Percentiles rank a stretch among this genome's conserved stretches.
Conservation (phyloP, 2,113 vertebrate species). For the Colistium nudipinnis region DNA sequence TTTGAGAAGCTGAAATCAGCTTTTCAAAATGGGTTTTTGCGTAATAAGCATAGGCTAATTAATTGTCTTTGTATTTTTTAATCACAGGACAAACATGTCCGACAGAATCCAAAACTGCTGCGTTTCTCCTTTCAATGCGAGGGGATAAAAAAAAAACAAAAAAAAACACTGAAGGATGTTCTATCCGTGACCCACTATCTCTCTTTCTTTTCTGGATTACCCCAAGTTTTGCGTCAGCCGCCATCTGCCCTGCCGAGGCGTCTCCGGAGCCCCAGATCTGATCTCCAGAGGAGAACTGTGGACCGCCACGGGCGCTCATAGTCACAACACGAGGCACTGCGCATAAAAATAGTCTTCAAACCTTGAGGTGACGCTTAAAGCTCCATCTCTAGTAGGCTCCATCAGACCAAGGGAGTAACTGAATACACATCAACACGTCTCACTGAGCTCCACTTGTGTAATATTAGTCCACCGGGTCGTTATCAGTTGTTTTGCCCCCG, state of each 20-base stretch:
- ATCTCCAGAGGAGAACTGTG: too few species aligned
- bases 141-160: too few species aligned
- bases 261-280: background rate
- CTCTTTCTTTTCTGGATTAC: background rate
- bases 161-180: background rate
- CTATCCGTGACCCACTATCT: background rate
- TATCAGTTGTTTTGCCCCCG: background rate
- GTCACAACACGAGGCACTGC: background rate
- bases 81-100: too few species aligned
- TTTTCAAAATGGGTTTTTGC: too few species aligned
- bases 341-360: background rate
- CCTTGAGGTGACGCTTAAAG: too few species aligned
- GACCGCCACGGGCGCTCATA: too few species aligned
- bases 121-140: constrained; percentile 1
- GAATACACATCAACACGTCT: background rate
- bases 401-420: background rate
- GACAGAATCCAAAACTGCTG: background rate
- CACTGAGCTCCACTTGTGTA: too few species aligned
- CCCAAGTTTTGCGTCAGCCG: constrained; percentile 15
- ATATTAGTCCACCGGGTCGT: background rate
- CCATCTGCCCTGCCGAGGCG: constrained; percentile 1
- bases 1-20: too few species aligned
- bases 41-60: too few species aligned
- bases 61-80: too few species aligned
- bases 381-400: background rate